These are phyloP conservation scores for Lineus longissimus DNA, from an alignment of 1,140 invertebrate species.

Conservation along the genomic window DNA sequence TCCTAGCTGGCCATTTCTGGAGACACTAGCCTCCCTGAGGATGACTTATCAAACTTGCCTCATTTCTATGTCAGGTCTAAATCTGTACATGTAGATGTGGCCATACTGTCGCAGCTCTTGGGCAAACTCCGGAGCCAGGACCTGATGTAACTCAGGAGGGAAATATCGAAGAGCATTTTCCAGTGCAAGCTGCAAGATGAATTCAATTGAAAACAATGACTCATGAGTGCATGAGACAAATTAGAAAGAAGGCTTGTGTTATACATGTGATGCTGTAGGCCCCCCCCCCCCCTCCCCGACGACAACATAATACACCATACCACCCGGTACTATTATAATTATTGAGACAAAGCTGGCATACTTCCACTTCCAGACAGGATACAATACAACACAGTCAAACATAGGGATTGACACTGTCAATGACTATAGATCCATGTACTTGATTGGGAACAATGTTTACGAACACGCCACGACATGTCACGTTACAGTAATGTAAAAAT, in stretches of 20 bases:
- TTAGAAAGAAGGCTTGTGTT: neutral
- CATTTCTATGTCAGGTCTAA: conserved; percentile 57
- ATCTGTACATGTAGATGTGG: conserved; percentile 71
- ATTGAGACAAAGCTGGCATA: neutral
- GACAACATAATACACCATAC: too few relatives aligned
- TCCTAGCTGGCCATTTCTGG: too few relatives aligned
- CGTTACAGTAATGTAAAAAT: too few relatives aligned
- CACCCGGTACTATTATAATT: neutral
- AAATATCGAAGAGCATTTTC: conserved; percentile 66
- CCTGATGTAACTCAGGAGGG: conserved; percentile 56
- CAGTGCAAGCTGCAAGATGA: conserved; percentile 56
- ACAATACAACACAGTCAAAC: too few relatives aligned
- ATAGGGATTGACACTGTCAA: too few relatives aligned
- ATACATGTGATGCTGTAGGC: neutral
- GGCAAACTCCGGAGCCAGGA: conserved; percentile 60
- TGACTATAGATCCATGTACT: too few relatives aligned
- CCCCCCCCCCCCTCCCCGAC: neutral
- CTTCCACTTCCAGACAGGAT: neutral
- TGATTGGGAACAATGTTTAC: too few relatives aligned
- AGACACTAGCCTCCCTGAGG: neutral
- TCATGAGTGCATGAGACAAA: too few relatives aligned
- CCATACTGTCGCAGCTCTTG: conserved; percentile 61
- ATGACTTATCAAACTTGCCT: conserved; percentile 47
- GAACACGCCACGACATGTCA: too few relatives aligned
- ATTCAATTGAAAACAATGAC: neutral